Evolutionary conservation across 2,113 vertebrate genomes (phyloP), one percentile per base, ranked within the genome.

Genomic region (Sialia sialis): DNA sequence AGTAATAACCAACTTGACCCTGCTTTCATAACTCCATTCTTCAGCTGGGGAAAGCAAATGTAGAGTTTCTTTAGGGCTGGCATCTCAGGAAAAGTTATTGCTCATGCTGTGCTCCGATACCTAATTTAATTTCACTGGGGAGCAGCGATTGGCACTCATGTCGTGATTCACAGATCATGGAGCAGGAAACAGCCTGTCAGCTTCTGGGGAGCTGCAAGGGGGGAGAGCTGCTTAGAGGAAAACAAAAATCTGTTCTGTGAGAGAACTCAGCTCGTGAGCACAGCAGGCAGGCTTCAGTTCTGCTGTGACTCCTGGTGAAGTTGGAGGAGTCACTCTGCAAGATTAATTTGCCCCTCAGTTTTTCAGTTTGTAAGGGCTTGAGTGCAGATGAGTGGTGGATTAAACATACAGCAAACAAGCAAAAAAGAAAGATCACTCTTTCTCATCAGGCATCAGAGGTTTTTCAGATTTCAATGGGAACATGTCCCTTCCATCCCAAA

Each of bases 111-210:
- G 84, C 84, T 95, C 91, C 0, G 2, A 46, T 92, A 84, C 88
- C 88, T 93, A 87, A 92, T 95, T 96, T 84, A 80, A 92, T 95
- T 94, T 94, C 88, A 89, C 86, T 38, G 43, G 59, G 93, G 88
- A 95, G 69, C 14, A 91, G 86, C 5, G 2, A 81, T 30, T 86
- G 41, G 87, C 11, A 1, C 69, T 91, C 64, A 55, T 49, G 6
- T 91, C 7, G 1, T 96, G 73, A 82, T 92, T 95, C 91, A 89
- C 87, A 94, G 94, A 90, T 90, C 96, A 84, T 26, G 84, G 76
- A 93, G 46, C 90, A 89, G 96, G 95, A 94, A 96, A 77, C 80
- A 78, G 80, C 77, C 88, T 95, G 87, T 87, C 74, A 87, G 10
- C 84, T 96, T 95, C 63, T 46, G 34, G 87, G 84, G 81, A 89